Base-by-base conservation (phyloP, 2,113 vertebrate species). In the Tachysurus fulvidraco region DNA sequence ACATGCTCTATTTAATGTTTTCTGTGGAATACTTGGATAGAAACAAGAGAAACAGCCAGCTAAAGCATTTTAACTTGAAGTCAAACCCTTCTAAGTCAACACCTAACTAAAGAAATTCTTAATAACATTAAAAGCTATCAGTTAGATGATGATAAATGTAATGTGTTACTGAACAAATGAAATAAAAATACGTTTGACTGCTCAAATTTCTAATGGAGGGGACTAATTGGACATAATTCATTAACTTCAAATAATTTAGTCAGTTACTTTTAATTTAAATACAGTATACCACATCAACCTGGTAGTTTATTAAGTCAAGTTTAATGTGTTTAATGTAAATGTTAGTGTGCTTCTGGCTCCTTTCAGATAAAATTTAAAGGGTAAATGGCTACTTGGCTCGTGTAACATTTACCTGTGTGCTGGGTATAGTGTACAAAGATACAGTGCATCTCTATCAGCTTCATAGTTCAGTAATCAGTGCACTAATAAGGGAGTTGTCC, bases 141-240 rank as follows among this genome's bases (percentile, higher is more conserved):
- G 16, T 84, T 77, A 76, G n/a, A 1, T 77, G 44, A 36, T n/a
- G 30, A 83, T 50, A 50, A 55, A 19, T 28, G n/a, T 30, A 83
- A 84, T 73, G 36, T 12, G n/a, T 1, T 73, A 57, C 59, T 44
- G 21, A 84, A 54, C 12, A n/a, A n/a, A n/a, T n/a, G n/a, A n/a
- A n/a, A n/a, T n/a, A n/a, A n/a, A n/a, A n/a, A n/a, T n/a, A n/a
- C n/a, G n/a, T n/a, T n/a, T n/a, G n/a, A 50, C 5, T 54, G 19
- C 14, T 23, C 41, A 60, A 19, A 13, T 54, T 67, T 41, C 12
- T 86, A 17, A 57, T 57, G 46, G 16, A 76, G 41, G 60, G 60
- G 46, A 28, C 60, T 85, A 64, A 69, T 69, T 25, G n/a, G 28
- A 67, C 19, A 80, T 65, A 23, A 85, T 67, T 85, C 3, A 80